Conservation (phyloP, 1,140 invertebrate genomes). For the Diachasmimorpha longicaudata region DNA sequence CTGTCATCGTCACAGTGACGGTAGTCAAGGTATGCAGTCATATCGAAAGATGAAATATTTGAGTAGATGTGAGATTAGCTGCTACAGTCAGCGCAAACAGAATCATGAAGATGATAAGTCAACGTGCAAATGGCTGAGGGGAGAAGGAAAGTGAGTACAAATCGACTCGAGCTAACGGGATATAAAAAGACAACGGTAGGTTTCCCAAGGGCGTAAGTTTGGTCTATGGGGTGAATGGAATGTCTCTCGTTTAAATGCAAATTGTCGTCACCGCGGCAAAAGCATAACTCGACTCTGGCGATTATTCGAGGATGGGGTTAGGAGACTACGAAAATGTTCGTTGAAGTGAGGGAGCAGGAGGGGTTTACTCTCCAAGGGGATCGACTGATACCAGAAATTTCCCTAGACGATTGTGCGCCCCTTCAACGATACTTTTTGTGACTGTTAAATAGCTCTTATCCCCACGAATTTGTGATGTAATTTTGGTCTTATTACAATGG, state of each 20-base stretch:
- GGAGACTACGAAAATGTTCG: slow-evolving; percentile 13
- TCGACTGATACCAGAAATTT: slow-evolving; percentile 4
- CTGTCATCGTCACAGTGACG: too few species aligned
- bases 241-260: slow-evolving; percentile 52
- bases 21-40: too few species aligned
- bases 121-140: not conserved
- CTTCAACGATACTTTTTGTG: not conserved
- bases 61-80: too few species aligned
- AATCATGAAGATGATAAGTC: too few species aligned
- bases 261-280: slow-evolving; percentile 45
- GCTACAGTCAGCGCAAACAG: too few species aligned
- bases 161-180: not conserved
- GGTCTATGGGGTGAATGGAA: slow-evolving; percentile 13
- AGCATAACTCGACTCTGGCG: slow-evolving; percentile 41
- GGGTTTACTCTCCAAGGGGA: not conserved
- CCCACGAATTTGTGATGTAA: not conserved
- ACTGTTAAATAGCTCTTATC: not conserved
- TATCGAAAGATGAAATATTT: too few species aligned
- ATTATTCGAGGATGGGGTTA: slow-evolving; percentile 17
- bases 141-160: not conserved
- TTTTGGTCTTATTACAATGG: not conserved
- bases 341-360: slow-evolving; percentile 1
- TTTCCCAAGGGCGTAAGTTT: not conserved
- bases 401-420: not conserved
- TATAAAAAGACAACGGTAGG: not conserved